Evolutionary conservation across 1,140 invertebrate genomes (phyloP), one percentile per base, ranked within the genome.

Genomic region (Penaeus japonicus): DNA sequence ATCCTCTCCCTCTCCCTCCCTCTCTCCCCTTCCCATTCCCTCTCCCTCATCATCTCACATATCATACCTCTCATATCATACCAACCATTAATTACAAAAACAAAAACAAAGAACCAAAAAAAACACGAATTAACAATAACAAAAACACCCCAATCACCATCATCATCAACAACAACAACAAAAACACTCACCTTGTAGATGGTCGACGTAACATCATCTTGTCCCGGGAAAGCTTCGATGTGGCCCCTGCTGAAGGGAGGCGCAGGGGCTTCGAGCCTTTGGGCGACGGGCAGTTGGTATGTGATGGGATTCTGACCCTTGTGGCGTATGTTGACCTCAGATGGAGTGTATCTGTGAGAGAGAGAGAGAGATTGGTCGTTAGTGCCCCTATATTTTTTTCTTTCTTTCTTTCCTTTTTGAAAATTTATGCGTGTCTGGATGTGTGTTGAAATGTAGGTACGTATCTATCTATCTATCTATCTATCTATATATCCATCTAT

Each of bases 291-390:
- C 12, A 39, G 55, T 2, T 27, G 32, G 17, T 65, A 54, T 17
- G 15, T 15, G 4, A 88, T 62, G 17, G 79, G 86, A n/a, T 83
- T 83, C 7, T 75, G 86, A 20, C 86, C 86, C 39, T 35, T 27
- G 35, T 88, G 15, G 12, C 86, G 80, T 3, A 88, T 82, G 54
- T 88, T 55, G 18, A 78, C n/a, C 22, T 88, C 80, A 17, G 65
- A 47, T 0, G 86, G 86, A 0, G 80, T 59, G 20, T 62, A 35
- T 10, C 80, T 84, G 80, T 4, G 30, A 77, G 35, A 2, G 35
- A 53, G 55, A 53, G 32, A n/a, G 24, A n/a, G 30, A 30, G n/a
- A 24, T 5, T 30, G 4, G 24, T 73, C 30, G n/a, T 47, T 47
- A 73, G 12, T 18, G n/a, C 35, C 15, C 20, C 3, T 73, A 7